phyloP scores from a whole-genome alignment of 2,797 vertebrate species.

The Peromyscus eremicus region DNA sequence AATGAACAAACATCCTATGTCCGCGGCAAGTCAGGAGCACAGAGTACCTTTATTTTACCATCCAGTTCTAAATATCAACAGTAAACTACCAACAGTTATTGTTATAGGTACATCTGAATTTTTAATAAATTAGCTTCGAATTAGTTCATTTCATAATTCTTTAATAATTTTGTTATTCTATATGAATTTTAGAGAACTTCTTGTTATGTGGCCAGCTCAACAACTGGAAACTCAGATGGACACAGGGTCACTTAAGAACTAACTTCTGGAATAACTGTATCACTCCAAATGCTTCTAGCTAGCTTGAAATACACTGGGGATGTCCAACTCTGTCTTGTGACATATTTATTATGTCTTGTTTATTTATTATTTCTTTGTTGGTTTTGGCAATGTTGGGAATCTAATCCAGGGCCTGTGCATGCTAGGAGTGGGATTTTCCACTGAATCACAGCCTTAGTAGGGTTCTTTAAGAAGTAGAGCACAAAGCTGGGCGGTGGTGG shows the following conservation, averaged over 20 bases:
- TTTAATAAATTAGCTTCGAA: slow-evolving; percentile 25
- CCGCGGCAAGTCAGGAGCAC: not conserved
- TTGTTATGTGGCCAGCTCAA: not conserved
- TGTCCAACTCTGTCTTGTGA: not conserved
- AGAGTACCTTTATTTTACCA: not conserved
- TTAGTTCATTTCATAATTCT: not conserved
- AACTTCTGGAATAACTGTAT: not conserved
- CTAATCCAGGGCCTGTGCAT: not conserved
- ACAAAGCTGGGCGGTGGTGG: no score
- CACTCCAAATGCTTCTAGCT: not conserved
- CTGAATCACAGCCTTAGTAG: not conserved
- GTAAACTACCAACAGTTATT: slow-evolving; percentile 16
- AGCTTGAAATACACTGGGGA: not conserved
- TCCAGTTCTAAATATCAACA: not conserved
- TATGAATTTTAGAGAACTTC: slow-evolving; percentile 24
- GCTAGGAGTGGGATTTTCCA: not conserved
- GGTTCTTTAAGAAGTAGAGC: not conserved
- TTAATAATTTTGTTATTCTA: slow-evolving; percentile 41
- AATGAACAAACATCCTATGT: not conserved
- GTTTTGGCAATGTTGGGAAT: not conserved
- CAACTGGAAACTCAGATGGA: not conserved
- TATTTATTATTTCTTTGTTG: not conserved
- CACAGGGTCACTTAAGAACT: not conserved
- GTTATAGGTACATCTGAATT: not conserved
- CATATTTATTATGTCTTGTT: not conserved